A percentile compares a stretch with the other conserved stretches of the same genome.
Conservation (phyloP, 2,888 invertebrate genomes). For the Thumatha senex region DNA sequence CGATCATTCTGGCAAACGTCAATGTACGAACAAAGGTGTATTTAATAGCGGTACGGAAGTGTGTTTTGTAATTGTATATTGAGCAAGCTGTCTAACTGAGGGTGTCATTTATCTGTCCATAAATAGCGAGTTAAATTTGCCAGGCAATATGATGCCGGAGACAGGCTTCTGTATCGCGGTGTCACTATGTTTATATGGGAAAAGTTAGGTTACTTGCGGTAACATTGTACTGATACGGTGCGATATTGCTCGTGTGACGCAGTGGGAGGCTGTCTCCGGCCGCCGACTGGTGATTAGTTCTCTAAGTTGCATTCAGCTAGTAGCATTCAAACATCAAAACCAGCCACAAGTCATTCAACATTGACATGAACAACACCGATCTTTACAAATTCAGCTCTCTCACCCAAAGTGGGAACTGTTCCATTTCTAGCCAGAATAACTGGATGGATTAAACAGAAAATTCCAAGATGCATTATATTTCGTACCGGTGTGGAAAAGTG, state of each 20-base stretch:
- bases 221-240: constrained; percentile 7
- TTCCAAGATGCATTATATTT: constrained; percentile 71
- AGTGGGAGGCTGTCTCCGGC: constrained; percentile 66
- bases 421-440: constrained; percentile 86
- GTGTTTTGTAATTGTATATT: constrained; percentile 47
- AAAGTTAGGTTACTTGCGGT: constrained; percentile 8
- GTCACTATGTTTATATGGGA: constrained; percentile 5
- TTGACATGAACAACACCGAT: constrained; percentile 76
- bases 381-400: constrained; percentile 79
- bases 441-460: constrained; percentile 80
- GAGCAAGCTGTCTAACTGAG: constrained; percentile 72
- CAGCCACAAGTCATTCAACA: constrained; percentile 70
- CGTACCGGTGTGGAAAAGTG: constrained; percentile 39
- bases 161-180: constrained; percentile 48
- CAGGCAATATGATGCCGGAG: constrained; percentile 66
- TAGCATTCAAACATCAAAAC: constrained; percentile 78
- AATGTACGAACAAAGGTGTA: constrained; percentile 50
- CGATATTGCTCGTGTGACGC: constrained; percentile 4
- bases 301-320: constrained; percentile 80
- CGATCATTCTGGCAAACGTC: constrained; percentile 70
- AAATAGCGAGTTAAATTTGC: constrained; percentile 42
- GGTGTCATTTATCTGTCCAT: constrained; percentile 53
- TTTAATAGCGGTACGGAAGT: constrained; percentile 43
- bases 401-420: constrained; percentile 86
- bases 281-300: constrained; percentile 64